Evolutionary conservation across 2,888 invertebrate genomes (phyloP).

Genomic region (Aelia acuminata): DNA sequence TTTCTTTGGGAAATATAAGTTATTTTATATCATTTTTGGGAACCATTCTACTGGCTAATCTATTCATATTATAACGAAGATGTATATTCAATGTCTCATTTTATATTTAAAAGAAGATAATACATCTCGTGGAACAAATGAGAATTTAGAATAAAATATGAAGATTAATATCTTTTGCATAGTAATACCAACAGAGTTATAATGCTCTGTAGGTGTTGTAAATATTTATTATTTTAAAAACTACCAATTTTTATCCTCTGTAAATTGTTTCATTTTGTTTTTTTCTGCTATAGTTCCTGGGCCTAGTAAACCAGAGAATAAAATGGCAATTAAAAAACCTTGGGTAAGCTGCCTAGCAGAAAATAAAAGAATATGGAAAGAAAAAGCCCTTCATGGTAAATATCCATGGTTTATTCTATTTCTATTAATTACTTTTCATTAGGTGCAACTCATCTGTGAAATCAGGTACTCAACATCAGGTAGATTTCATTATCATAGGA

Average conservation of each 20-base stretch:
- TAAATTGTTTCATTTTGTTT: neutral
- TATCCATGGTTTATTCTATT: neutral
- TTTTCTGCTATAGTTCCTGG: neutral
- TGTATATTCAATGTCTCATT: too few relatives aligned
- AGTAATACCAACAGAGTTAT: neutral
- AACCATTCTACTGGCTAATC: too few relatives aligned
- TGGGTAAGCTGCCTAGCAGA: slow-evolving; percentile 84
- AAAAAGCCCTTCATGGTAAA: slow-evolving; percentile 81
- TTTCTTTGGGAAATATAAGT: too few relatives aligned
- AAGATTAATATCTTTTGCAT: neutral
- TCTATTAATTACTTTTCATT: neutral
- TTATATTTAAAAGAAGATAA: too few relatives aligned
- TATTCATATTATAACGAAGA: too few relatives aligned
- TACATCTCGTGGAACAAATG: too few relatives aligned
- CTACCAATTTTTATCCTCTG: neutral
- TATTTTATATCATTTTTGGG: too few relatives aligned
- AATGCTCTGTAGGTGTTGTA: neutral
- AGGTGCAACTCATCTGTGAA: neutral
- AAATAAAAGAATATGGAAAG: slow-evolving; percentile 88
- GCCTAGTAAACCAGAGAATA: slow-evolving; percentile 65
- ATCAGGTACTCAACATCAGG: neutral
- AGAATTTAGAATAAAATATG: neutral
- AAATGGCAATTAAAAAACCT: slow-evolving; percentile 81
- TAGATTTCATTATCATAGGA: too few relatives aligned
- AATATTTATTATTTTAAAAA: neutral